A percentile compares a stretch with the other conserved stretches of the same genome.
phyloP scores from a whole-genome alignment of 1,140 invertebrate genomes.

The Homarus americanus region DNA sequence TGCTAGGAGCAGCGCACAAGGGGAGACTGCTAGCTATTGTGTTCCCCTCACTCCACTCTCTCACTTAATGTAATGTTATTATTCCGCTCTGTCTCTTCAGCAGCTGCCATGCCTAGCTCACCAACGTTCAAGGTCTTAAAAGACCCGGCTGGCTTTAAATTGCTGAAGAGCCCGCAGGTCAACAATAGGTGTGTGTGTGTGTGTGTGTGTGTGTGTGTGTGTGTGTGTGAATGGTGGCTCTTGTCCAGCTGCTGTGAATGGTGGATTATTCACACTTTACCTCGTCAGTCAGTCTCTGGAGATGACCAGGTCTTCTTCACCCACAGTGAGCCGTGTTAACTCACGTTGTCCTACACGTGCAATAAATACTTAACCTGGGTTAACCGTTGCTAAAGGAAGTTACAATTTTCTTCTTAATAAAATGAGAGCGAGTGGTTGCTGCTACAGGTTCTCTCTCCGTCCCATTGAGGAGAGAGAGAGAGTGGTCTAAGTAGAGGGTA shows the following conservation, averaged over 20 bases:
- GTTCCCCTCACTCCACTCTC: slow-evolving; percentile 29
- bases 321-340: background rate
- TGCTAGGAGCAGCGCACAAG: slow-evolving; percentile 36
- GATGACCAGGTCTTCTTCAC: background rate
- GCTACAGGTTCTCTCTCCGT: background rate
- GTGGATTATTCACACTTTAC: background rate
- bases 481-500: background rate
- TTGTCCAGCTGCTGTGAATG: background rate
- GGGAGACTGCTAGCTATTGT: slow-evolving; percentile 33
- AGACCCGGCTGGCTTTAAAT: background rate
- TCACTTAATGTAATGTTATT: slow-evolving; percentile 36
- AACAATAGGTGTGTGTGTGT: background rate
- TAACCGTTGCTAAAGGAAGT: no score
- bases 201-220: no score
- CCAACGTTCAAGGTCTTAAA: background rate
- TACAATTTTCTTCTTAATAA: no score
- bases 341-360: background rate
- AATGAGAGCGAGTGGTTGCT: no score
- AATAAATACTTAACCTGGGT: background rate
- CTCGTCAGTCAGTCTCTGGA: background rate
- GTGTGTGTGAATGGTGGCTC: background rate
- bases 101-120: slow-evolving; percentile 11
- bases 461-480: no score
- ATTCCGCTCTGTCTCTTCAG: slow-evolving; percentile 24
- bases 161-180: background rate